These are phyloP conservation scores for Periophthalmus magnuspinnatus DNA, from an alignment of 2,797 vertebrate species.

Conservation along the genomic window DNA sequence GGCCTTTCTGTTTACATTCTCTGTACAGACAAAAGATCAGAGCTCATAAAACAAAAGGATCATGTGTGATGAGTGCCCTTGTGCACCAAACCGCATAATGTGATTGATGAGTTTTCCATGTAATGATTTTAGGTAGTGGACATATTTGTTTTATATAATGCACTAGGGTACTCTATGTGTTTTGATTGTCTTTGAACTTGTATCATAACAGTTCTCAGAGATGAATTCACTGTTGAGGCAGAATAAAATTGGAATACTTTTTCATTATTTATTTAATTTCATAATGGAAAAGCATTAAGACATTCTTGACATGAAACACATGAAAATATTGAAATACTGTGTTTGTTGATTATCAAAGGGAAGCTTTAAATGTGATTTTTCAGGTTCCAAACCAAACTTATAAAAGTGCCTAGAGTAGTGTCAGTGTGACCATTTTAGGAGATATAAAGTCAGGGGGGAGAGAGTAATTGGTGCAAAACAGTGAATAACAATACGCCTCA, in stretches of 20 bases:
- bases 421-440: constrained; percentile 35
- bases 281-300: not conserved
- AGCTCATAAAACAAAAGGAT: constrained; percentile 7
- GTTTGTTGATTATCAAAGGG: not conserved
- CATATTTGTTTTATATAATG: constrained; percentile 54
- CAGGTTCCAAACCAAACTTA: not conserved
- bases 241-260: constrained; percentile 5
- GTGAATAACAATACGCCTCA: constrained; percentile 22
- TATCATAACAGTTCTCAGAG: constrained; percentile 43
- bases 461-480: constrained; percentile 1
- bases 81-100: not conserved
- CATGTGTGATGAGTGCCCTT: not conserved
- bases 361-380: not conserved
- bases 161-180: constrained; percentile 47
- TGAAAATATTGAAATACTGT: not conserved
- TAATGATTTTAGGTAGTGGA: constrained; percentile 27
- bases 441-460: not conserved
- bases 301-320: not conserved
- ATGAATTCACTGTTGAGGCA: constrained; percentile 36
- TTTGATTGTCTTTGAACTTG: constrained; percentile 24
- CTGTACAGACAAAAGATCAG: constrained; percentile 58
- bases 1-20: constrained; percentile 83
- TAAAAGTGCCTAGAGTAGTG: not conserved
- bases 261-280: not conserved
- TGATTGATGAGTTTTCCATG: constrained; percentile 27